Evolutionary conservation across 2,888 invertebrate genomes (phyloP).

Genomic region (Apeira syringaria): DNA sequence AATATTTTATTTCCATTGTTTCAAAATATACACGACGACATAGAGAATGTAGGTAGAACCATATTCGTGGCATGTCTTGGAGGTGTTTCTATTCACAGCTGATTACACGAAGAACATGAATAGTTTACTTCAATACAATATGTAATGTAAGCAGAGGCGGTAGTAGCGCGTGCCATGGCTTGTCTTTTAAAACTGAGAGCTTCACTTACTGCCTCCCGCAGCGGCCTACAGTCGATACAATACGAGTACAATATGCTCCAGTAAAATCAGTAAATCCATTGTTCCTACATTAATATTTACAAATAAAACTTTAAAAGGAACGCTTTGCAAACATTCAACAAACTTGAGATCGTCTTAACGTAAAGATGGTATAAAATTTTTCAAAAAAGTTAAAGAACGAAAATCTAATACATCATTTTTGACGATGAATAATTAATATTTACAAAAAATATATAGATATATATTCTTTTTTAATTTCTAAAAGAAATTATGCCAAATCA

Average conservation of each 20-base stretch:
- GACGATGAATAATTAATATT: slow-evolving; percentile 57
- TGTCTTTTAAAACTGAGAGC: slow-evolving; percentile 54
- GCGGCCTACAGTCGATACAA: too few relatives aligned
- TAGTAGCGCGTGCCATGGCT: slow-evolving; percentile 37
- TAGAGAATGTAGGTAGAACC: slow-evolving; percentile 69
- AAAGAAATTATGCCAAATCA: slow-evolving; percentile 69
- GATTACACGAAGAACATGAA: slow-evolving; percentile 79
- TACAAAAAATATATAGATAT: slow-evolving; percentile 51
- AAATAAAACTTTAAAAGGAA: slow-evolving; percentile 84
- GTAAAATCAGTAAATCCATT: slow-evolving; percentile 78
- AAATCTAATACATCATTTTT: slow-evolving; percentile 67
- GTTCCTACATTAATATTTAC: slow-evolving; percentile 80
- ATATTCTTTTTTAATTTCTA: slow-evolving; percentile 47
- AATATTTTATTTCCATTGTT: slow-evolving; percentile 82
- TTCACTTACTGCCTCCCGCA: slow-evolving; percentile 43
- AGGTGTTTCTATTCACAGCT: slow-evolving; percentile 74
- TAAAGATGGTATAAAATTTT: slow-evolving; percentile 79
- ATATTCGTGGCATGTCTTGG: slow-evolving; percentile 73
- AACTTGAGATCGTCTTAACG: slow-evolving; percentile 83
- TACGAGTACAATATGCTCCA: slow-evolving; percentile 61
- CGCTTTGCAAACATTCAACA: slow-evolving; percentile 84
- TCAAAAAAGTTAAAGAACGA: slow-evolving; percentile 73
- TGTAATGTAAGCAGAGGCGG: slow-evolving; percentile 48
- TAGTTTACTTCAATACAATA: slow-evolving; percentile 69
- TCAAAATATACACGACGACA: slow-evolving; percentile 83